These are phyloP conservation scores for Anthopleura xanthogrammica DNA, from an alignment of 92 coral and sea anemone species.

Conservation along the genomic window DNA sequence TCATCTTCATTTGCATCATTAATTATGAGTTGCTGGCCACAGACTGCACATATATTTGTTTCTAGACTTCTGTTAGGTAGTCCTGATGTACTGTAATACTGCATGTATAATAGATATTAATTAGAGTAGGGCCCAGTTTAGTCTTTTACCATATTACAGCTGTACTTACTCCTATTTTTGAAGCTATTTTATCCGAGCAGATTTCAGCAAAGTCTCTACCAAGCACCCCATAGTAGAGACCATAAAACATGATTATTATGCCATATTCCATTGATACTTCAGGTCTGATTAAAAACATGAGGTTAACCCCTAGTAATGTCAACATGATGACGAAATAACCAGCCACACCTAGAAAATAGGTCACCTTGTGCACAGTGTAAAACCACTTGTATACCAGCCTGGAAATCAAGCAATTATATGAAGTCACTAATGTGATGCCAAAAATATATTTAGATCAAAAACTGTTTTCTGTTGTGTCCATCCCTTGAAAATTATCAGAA, in stretches of 20 bases:
- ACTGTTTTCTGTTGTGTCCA: neutral
- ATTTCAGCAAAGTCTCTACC: slow-evolving; percentile 99
- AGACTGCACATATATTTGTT: slow-evolving; percentile 89
- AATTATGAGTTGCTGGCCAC: slow-evolving; percentile 77
- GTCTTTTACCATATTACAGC: too few species aligned
- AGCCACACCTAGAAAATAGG: slow-evolving; percentile 83
- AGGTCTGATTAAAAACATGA: slow-evolving; percentile 81
- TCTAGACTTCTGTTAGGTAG: slow-evolving; percentile 90
- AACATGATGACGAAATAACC: slow-evolving; percentile 87
- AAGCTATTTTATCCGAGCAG: slow-evolving; percentile 99
- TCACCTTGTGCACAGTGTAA: slow-evolving; percentile 79
- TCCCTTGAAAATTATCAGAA: too few species aligned
- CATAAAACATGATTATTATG: slow-evolving; percentile 85
- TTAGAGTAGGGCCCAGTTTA: neutral
- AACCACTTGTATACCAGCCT: slow-evolving; percentile 99
- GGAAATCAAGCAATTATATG: neutral
- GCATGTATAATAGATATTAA: slow-evolving; percentile 4
- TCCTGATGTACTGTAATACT: slow-evolving; percentile 87
- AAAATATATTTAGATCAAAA: too few species aligned
- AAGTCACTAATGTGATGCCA: neutral
- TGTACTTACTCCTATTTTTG: slow-evolving; percentile 93
- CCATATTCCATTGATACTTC: slow-evolving; percentile 97
- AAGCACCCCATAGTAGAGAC: slow-evolving; percentile 94
- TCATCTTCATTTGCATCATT: slow-evolving; percentile 58
- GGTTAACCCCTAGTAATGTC: slow-evolving; percentile 85